These are phyloP conservation scores for Chironomus riparius DNA, from an alignment of 2,888 invertebrate species.

Conservation along the genomic window DNA sequence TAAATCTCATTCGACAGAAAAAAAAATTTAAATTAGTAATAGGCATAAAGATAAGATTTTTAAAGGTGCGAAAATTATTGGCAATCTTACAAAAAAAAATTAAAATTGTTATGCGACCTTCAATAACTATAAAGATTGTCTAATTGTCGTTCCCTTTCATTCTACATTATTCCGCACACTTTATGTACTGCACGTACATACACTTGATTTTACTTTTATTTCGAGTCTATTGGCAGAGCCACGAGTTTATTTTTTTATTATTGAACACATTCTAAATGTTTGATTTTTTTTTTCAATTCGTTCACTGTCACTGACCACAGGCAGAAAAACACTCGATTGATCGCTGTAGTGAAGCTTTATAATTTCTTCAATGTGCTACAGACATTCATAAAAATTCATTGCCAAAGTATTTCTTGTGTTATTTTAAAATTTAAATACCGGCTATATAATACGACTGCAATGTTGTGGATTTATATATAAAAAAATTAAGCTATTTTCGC, in stretches of 20 bases:
- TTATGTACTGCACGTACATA: neutral
- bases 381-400: neutral
- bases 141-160: neutral
- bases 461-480: neutral
- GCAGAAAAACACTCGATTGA: neutral
- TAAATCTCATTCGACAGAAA: neutral
- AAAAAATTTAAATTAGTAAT: neutral
- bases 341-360: neutral
- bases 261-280: no score
- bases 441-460: neutral
- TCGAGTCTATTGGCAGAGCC: no score
- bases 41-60: neutral
- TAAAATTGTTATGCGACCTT: neutral
- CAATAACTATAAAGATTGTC: neutral
- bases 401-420: neutral
- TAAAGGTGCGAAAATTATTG: neutral
- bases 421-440: neutral
- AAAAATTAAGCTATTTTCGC: neutral
- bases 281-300: no score
- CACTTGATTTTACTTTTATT: no score
- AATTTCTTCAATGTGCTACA: neutral
- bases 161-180: neutral
- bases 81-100: neutral
- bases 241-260: no score
- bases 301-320: no score